Percentiles rank a stretch among this genome's conserved stretches.
These are phyloP conservation scores for Acanthiza pusilla DNA, from an alignment of 2,797 vertebrate genomes.

Conservation along the genomic window DNA sequence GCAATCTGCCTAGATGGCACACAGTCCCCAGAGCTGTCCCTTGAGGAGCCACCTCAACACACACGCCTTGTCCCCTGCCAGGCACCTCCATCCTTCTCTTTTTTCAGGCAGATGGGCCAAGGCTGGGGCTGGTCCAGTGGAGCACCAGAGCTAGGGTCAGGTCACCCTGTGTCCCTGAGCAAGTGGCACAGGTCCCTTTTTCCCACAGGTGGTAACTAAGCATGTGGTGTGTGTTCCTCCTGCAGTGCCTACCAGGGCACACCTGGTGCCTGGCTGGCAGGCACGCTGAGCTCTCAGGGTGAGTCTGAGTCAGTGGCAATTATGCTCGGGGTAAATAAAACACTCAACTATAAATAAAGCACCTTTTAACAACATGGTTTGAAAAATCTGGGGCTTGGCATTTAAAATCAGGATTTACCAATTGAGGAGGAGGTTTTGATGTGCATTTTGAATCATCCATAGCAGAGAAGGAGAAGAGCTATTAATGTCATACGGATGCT, in stretches of 20 bases:
- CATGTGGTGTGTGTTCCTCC: neutral
- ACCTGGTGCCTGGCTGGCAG: neutral
- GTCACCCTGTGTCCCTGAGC: neutral
- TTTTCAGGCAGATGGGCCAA: neutral
- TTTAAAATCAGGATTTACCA: neutral
- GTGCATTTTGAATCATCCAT: neutral
- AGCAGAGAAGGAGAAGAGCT: neutral
- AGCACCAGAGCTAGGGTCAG: neutral
- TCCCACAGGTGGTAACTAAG: neutral
- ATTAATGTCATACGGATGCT: neutral
- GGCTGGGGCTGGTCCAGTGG: neutral
- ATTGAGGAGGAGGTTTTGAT: neutral
- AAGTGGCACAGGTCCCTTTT: neutral
- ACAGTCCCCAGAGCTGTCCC: neutral
- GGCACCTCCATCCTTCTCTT: neutral
- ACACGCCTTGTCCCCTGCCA: fast-evolving
- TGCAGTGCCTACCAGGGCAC: neutral
- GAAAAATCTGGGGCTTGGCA: neutral
- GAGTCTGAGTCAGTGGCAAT: neutral
- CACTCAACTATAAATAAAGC: fast-evolving
- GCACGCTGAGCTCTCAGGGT: neutral
- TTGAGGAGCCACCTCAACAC: neutral
- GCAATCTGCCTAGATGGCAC: neutral
- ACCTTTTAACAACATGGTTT: neutral
- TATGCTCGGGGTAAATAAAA: neutral